Evolutionary conservation across 2,113 vertebrate genomes (phyloP).

Genomic region (Noturus placidus): DNA sequence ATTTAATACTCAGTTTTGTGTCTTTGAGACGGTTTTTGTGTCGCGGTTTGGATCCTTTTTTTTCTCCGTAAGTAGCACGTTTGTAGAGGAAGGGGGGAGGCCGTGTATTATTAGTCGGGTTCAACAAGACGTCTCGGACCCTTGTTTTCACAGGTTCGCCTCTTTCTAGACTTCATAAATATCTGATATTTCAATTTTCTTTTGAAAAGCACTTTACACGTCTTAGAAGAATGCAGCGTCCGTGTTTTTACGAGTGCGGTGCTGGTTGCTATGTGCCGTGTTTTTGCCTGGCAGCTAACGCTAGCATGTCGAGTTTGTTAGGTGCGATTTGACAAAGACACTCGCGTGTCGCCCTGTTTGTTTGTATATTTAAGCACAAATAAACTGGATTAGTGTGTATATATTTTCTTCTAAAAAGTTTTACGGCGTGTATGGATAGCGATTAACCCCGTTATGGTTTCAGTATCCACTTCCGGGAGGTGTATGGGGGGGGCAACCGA

Average conservation of each 20-base stretch:
- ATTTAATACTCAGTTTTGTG: neutral
- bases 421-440: constrained; percentile 22
- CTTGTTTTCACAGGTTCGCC: constrained; percentile 28
- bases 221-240: rapidly evolving
- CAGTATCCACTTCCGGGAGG: constrained; percentile 54
- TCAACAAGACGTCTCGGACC: constrained; percentile 14
- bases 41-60: neutral
- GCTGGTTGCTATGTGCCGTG: constrained; percentile 2
- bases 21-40: neutral
- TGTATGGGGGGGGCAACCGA: constrained; percentile 21
- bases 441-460: constrained; percentile 42
- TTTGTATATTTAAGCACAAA: neutral
- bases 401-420: neutral
- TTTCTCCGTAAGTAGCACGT: neutral
- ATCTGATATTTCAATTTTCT: neutral
- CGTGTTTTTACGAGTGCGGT: neutral
- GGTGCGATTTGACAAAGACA: constrained; percentile 16
- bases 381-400: neutral
- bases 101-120: constrained; percentile 37
- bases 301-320: constrained; percentile 12
- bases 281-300: neutral
- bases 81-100: constrained; percentile 13
- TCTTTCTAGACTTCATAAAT: neutral
- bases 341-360: neutral
- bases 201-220: neutral